Base-by-base conservation (phyloP, 1,140 invertebrate species). In the Pogonus chalceus region DNA sequence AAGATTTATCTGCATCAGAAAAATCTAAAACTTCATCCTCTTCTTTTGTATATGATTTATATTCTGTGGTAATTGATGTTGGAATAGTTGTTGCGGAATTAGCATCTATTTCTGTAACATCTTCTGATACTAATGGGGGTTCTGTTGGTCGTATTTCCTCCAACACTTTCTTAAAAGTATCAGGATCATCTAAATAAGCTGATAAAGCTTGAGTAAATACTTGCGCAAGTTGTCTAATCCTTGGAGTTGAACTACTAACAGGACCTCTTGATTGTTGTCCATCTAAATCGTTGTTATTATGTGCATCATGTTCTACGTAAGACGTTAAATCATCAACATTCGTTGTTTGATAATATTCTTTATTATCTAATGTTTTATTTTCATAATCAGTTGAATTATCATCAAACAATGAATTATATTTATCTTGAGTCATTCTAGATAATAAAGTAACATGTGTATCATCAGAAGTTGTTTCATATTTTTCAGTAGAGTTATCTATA, bases 191-290 rank as follows among this genome's bases (percentile, higher is more conserved):
- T 2, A 90, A 69, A 63, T 90, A 90, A 2, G 84, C 85, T 1
- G 85, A 86, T 3, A 90, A 65, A 0, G 87, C 87, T 59, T 87
- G 81, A 0, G 86, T 88, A 62, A 90, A 90, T 1, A 90, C 84
- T 70, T 87, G 83, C 1, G 87, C 87, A 1, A 90, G 67, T 69
- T 88, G 83, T 39, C 87, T 74, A 0, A 88, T 77, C 63, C 85
- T 81, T 0, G 82, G 82, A 49, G 53, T 62, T 51, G 51, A 59
- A 43, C 9, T 43, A 31, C 26, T 31, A 2, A 80, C 53, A 2
- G 78, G 76, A 35, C 77, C 77, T 51, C 79, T 77, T 56, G 79
- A 82, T 60, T 83, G 79, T 55, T 79, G 76, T 16, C 75, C 62
- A 21, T 79, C 73, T 31, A 84, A 65, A 62, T 83, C 80, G 53